Percentiles rank a stretch among this genome's conserved stretches.
Evolutionary conservation across 2,888 invertebrate genomes (phyloP).

Genomic region (Steromphala cineraria): DNA sequence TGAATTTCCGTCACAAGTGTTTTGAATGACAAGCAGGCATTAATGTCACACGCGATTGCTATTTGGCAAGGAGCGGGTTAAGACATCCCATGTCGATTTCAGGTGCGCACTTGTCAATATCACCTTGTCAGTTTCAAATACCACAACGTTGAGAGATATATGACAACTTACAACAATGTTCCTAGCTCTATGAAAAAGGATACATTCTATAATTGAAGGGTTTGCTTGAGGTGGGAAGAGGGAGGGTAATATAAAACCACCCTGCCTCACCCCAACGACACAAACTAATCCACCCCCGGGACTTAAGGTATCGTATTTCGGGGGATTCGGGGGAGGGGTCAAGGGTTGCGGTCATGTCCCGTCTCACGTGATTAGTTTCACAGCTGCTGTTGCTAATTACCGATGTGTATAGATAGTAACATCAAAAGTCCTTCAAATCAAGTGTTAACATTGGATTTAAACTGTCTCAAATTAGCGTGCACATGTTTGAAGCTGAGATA

Average conservation of each 20-base stretch:
- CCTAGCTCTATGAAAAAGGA: neutral
- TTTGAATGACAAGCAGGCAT: neutral
- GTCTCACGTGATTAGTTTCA: too few relatives aligned
- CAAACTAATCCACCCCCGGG: neutral
- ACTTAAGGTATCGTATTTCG: neutral
- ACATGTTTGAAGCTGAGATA: too few relatives aligned
- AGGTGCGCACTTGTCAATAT: neutral
- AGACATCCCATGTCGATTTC: neutral
- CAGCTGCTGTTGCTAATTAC: too few relatives aligned
- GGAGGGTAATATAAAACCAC: neutral
- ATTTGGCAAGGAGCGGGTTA: neutral
- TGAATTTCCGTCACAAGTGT: neutral
- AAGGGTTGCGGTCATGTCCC: neutral
- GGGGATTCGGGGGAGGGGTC: neutral
- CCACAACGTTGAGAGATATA: neutral
- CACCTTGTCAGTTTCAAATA: slow-evolving; percentile 1
- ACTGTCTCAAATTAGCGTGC: too few relatives aligned
- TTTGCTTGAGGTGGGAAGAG: neutral
- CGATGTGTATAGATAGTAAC: too few relatives aligned
- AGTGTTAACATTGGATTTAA: too few relatives aligned
- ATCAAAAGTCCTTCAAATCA: too few relatives aligned
- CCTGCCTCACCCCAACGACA: neutral
- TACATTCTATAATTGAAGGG: neutral
- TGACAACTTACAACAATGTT: neutral
- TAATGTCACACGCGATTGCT: neutral